Evolutionary conservation across 2,888 invertebrate genomes (phyloP), one percentile per base, ranked within the genome.

Genomic region (Macaria notata): DNA sequence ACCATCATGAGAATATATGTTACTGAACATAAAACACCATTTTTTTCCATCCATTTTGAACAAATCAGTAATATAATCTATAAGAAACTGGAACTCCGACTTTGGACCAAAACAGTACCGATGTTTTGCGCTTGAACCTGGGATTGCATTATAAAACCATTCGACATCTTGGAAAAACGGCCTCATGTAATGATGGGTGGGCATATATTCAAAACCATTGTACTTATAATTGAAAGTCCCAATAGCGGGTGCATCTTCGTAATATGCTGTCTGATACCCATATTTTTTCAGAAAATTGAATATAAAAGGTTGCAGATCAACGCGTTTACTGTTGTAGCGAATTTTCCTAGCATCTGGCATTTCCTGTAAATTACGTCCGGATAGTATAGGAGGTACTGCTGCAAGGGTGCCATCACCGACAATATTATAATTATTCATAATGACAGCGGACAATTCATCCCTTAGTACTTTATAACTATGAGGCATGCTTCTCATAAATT

Each of bases 211-310:
- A 79, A 98, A 99, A 0, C 98, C 98, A 65, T 96, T 96, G 76
- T 98, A 93, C 4, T 98, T 93, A 81, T 96, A 97, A 0, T 96
- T 96, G 78, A 98, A 99, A 0, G 97, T 97, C 0, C 98, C 98
- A 29, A 95, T 93, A 71, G 93, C 88, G 0, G 97, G 96, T 67
- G 95, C 93, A 76, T 99, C 98, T 78, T 99, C 98, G 69, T 95
- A 95, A 79, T 95, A 98, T 0, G 95, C 96, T 3, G 97, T 96
- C 19, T 94, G 92, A 73, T 94, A 93, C 69, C 96, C 96, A 49
- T 93, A 92, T 2, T 93, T 84, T 52, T 93, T 93, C 67, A 95
- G 95, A 50, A 95, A 93, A 63, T 96, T 94, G 95, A 98, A 98
- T 61, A 98, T 93, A 86, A 98, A 96, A 0, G 97, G 97, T 86